Percentiles rank a stretch among this genome's conserved stretches.
These are phyloP conservation scores for Exephanes ischioxanthus DNA, from an alignment of 2,888 invertebrate genomes.

Conservation along the genomic window DNA sequence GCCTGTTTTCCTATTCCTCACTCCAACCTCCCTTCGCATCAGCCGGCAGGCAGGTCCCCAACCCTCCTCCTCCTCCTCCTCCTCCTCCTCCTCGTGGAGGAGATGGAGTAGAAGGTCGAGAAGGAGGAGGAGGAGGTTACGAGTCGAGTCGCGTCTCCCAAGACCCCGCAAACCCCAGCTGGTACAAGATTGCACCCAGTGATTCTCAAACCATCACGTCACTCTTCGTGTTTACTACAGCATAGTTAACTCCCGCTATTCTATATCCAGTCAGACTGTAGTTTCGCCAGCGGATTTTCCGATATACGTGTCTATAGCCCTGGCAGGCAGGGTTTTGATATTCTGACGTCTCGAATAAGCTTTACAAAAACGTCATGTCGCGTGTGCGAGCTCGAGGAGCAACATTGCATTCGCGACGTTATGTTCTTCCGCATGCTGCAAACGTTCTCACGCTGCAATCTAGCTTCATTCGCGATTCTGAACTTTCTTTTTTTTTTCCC, in stretches of 20 bases:
- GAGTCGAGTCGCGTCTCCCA: constrained; percentile 79
- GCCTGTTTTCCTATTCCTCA: constrained; percentile 76
- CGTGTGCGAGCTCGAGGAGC: background rate
- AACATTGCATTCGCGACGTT: background rate
- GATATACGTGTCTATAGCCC: constrained; percentile 31
- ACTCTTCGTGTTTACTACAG: constrained; percentile 56
- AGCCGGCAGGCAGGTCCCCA: constrained; percentile 43
- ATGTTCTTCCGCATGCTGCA: background rate
- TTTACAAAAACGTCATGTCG: background rate
- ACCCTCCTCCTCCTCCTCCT: constrained; percentile 4
- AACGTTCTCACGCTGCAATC: constrained; percentile 5
- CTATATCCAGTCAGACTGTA: constrained; percentile 30
- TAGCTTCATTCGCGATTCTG: background rate
- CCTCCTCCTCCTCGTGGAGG: constrained; percentile 28
- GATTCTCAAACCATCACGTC: constrained; percentile 77
- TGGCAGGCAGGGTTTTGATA: background rate
- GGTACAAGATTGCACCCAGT: constrained; percentile 84
- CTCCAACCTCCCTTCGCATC: constrained; percentile 71
- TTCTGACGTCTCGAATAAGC: constrained; percentile 20
- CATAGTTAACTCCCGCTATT: constrained; percentile 35
- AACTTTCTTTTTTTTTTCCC: background rate
- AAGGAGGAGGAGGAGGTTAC: constrained; percentile 76
- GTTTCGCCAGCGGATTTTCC: constrained; percentile 50
- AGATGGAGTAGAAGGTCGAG: constrained; percentile 31
- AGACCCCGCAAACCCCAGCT: constrained; percentile 83